Evolutionary conservation across 2,888 invertebrate species (phyloP), one percentile per base, ranked within the genome.

Genomic region (Quadroppia sp.): DNA sequence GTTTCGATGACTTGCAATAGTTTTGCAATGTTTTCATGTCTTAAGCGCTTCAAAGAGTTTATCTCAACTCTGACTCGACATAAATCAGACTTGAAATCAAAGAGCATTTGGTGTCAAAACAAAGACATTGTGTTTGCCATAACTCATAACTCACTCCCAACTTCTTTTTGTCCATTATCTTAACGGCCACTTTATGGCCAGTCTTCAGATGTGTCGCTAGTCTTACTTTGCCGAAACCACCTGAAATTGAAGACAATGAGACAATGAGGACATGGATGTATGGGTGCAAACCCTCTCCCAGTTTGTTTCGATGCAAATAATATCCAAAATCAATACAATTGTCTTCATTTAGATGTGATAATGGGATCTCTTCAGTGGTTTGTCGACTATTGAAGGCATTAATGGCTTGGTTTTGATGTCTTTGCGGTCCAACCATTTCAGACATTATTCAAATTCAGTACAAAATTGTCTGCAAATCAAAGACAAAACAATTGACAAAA

Each of bases 191-290:
- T 82, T 89, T 89, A 81, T 90, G 89, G 45, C 89, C 89, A 70
- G 90, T 90, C n/a, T 88, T 85, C 72, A 88, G 80, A 82, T 92
- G 91, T 15, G 88, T 89, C 11, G 88, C 90, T 71, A 90, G 83
- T 81, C 90, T 89, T 13, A 91, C 91, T 85, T 90, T 91, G 6
- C 89, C 90, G 82, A 91, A 91, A 70, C 91, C 91, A 76, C 90
- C 90, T 82, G 86, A 85, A 78, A 56, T 64, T 23, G 50, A 40
- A 48, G 13, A 74, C 32, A 30, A 20, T 50, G 36, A 56, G 9
- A 30, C 59, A 42, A 32, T 42, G 9, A 40, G 28, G 20, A 36
- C 23, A 13, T 3, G 28, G 36, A 25, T 0, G 40, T 28, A 23
- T 71, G 48, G 17, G 53, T 20, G 32, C 71, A 64, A 15, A 74